phyloP scores from a whole-genome alignment of 2,797 vertebrate genomes.

The Adelosebastes latens region DNA sequence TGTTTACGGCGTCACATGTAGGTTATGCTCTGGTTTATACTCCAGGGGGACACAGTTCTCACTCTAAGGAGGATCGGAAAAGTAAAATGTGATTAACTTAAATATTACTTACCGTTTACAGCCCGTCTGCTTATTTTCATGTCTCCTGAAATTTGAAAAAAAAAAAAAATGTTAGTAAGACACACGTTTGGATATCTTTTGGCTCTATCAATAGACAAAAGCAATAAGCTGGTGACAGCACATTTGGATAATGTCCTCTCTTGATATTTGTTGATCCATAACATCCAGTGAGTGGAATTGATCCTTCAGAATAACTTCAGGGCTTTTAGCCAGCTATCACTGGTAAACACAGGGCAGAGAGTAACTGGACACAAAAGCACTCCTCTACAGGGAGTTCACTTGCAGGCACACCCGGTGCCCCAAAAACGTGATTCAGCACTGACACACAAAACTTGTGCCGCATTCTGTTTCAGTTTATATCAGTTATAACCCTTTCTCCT shows the following conservation, averaged over 20 bases:
- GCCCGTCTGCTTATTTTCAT: constrained; percentile 74
- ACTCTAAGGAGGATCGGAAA: background rate
- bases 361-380: constrained; percentile 51
- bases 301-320: constrained; percentile 33
- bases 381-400: constrained; percentile 51
- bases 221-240: constrained; percentile 1
- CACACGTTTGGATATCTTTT: background rate
- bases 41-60: background rate
- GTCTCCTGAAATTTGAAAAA: constrained; percentile 73
- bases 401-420: constrained; percentile 39
- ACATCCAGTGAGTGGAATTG: constrained; percentile 32
- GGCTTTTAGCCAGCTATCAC: constrained; percentile 23
- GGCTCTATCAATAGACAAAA: background rate
- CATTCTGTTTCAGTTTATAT: background rate
- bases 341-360: constrained; percentile 26
- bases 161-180: constrained; percentile 16
- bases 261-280: constrained; percentile 24
- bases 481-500: background rate
- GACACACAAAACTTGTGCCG: constrained; percentile 35
- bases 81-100: background rate
- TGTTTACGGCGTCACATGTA: background rate
- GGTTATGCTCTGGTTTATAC: background rate
- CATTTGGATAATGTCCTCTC: constrained; percentile 7
- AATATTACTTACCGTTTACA: constrained; percentile 71
- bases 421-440: background rate